Base-by-base conservation (phyloP, 2,797 vertebrate genomes). In the Eulemur mongoz region DNA sequence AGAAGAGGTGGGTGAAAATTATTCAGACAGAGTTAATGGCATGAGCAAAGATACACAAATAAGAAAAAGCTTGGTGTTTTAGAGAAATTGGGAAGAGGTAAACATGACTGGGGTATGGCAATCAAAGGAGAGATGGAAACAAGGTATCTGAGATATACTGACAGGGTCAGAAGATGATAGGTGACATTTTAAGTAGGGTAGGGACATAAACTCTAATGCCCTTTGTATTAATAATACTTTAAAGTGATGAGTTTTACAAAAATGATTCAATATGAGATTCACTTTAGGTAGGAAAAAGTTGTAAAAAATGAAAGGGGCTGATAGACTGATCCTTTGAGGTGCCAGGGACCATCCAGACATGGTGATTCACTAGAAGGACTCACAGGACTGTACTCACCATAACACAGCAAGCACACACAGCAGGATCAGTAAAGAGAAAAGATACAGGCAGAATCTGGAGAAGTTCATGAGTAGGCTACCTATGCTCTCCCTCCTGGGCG, bases 1-100 rank as follows among this genome's bases (percentile, higher is more conserved):
- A 89, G 7, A 84, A 81, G 43, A 76, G 1, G 1, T 17, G n/a
- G 17, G 14, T 83, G 7, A 67, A 87, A 63, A 48, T 72, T 32
- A 35, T 81, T 65, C n/a, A 84, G 13, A 86, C 54, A 61, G 23
- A 85, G 4, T 89, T 89, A 91, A 93, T 27, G 90, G 8, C 3
- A 38, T 22, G 10, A 63, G 7, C 3, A 48, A 76, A 87, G 4
- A 50, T 4, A 0, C 27, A 6, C 17, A 61, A 81, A 35, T 20
- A 48, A n/a, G 78, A 76, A 11, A 23, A 20, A 32, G 4, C 13
- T 18, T 1, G 10, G 3, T 38, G 4, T 30, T 70, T 94, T 67
- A 50, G 23, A 75, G 48, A 80, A 83, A 83, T 11, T 65, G 18
- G 2, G 25, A 88, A 40, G 27, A 32, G 35, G 4, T 30, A 2